Percentiles rank a stretch among this genome's conserved stretches.
Evolutionary conservation across 1,140 invertebrate genomes (phyloP).

Genomic region (Drosophila tani): DNA sequence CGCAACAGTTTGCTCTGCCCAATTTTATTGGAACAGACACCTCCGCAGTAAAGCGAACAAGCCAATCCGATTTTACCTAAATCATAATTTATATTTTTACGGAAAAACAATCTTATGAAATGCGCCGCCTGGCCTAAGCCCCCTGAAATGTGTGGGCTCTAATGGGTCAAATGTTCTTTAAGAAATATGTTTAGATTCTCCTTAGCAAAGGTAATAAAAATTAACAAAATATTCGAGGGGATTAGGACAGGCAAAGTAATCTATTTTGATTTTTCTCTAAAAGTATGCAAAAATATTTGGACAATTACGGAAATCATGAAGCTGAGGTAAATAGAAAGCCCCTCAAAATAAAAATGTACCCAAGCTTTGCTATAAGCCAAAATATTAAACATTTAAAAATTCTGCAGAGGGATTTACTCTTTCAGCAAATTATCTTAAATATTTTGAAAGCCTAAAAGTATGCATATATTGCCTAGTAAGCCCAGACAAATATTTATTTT

Average conservation of each 20-base stretch:
- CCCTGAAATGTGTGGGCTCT: conserved; percentile 10
- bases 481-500: neutral
- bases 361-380: neutral
- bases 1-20: conserved; percentile 44
- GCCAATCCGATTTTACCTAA: conserved; percentile 25
- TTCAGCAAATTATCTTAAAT: neutral
- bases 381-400: too few species aligned
- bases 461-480: too few species aligned
- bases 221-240: conserved; percentile 21
- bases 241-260: neutral
- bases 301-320: neutral
- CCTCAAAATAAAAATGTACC: too few species aligned
- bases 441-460: neutral
- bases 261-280: too few species aligned
- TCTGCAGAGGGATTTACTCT: neutral
- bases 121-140: conserved; percentile 1
- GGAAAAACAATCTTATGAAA: conserved; percentile 20
- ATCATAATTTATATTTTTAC: conserved; percentile 42
- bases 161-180: conserved; percentile 35
- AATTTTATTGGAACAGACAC: conserved; percentile 43
- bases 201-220: conserved; percentile 14
- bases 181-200: conserved; percentile 36
- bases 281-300: too few species aligned
- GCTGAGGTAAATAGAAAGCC: too few species aligned
- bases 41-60: conserved; percentile 30